These are phyloP conservation scores for Microcaecilia unicolor DNA, from an alignment of 2,797 vertebrate species.

Conservation along the genomic window DNA sequence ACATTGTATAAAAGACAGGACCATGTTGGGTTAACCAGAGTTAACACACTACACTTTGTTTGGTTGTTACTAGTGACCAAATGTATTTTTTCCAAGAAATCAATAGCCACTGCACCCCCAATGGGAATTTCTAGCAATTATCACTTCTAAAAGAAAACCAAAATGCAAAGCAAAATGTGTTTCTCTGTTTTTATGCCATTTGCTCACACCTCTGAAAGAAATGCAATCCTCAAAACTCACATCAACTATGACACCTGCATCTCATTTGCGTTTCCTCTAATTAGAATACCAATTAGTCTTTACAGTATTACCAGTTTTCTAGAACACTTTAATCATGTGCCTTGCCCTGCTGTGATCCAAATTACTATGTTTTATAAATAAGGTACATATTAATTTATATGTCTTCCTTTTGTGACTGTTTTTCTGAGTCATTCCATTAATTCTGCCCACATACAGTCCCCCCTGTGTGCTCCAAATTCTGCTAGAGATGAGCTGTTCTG, in stretches of 20 bases:
- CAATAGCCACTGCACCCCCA: too few relatives aligned
- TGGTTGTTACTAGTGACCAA: too few relatives aligned
- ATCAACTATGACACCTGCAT: conserved; percentile 1
- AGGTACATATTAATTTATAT: background rate
- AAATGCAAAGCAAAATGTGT: background rate
- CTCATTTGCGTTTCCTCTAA: conserved; percentile 16
- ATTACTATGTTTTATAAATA: conserved; percentile 4
- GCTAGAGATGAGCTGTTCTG: conserved; percentile 7
- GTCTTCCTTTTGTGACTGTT: background rate
- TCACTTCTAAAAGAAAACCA: background rate
- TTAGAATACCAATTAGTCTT: conserved; percentile 24
- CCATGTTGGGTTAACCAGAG: too few relatives aligned
- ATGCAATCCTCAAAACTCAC: background rate
- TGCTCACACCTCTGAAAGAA: background rate
- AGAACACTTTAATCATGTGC: conserved; percentile 15
- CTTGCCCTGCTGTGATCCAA: conserved; percentile 7
- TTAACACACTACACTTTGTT: too few relatives aligned
- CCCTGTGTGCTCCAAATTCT: background rate
- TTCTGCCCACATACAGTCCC: conserved; percentile 2
- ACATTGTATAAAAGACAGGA: too few relatives aligned
- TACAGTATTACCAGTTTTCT: conserved; percentile 1
- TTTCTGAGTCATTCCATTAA: background rate
- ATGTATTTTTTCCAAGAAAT: too few relatives aligned
- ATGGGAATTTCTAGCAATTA: too few relatives aligned
- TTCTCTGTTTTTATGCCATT: background rate